These are phyloP conservation scores for Mellilla xanthometata DNA, from an alignment of 2,888 invertebrate genomes.

Conservation along the genomic window DNA sequence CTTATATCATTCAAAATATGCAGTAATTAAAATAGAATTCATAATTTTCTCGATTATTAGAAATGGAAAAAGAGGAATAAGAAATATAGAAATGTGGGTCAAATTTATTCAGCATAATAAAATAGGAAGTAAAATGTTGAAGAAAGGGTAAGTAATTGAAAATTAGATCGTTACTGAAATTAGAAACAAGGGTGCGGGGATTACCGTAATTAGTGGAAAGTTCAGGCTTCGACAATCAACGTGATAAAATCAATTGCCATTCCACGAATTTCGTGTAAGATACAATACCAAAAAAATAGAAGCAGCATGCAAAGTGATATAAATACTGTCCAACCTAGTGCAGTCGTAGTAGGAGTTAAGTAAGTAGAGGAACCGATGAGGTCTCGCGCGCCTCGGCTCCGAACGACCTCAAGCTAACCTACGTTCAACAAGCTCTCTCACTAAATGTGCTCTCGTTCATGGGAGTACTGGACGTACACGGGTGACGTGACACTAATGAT, in stretches of 20 bases:
- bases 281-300: constrained; percentile 64
- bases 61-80: constrained; percentile 52
- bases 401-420: constrained; percentile 76
- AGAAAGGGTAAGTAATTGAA: constrained; percentile 58
- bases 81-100: constrained; percentile 53
- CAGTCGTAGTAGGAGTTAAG: constrained; percentile 64
- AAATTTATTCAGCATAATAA: constrained; percentile 51
- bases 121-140: constrained; percentile 50
- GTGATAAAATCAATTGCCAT: constrained; percentile 7
- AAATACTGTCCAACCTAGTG: constrained; percentile 71
- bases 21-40: constrained; percentile 48
- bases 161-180: constrained; percentile 64
- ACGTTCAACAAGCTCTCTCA: constrained; percentile 75
- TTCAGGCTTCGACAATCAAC: constrained; percentile 13
- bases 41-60: constrained; percentile 51
- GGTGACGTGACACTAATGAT: constrained; percentile 77
- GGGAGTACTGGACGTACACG: constrained; percentile 69
- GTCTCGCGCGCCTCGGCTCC: constrained; percentile 63
- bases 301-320: constrained; percentile 78
- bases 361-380: constrained; percentile 62
- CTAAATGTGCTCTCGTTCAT: constrained; percentile 76
- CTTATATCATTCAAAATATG: constrained; percentile 61
- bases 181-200: constrained; percentile 60
- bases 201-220: constrained; percentile 55
- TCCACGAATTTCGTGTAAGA: constrained; percentile 57